Evolutionary conservation across 2,113 vertebrate species (phyloP).

Genomic region (Dromiciops gliroides): DNA sequence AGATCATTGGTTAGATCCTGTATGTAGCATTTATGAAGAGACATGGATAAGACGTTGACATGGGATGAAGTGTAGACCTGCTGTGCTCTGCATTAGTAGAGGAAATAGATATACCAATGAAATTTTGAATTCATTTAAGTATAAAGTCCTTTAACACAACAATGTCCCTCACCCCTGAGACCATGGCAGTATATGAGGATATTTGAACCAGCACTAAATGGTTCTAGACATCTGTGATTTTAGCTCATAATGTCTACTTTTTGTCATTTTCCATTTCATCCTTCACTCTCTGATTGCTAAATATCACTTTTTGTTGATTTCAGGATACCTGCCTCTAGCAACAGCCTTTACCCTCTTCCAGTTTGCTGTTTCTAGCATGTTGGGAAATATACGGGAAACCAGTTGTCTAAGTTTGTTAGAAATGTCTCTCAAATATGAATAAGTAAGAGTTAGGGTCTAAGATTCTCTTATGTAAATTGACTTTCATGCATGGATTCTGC

Average conservation of each 20-base stretch:
- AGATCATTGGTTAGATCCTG: too few species aligned
- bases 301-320: background rate
- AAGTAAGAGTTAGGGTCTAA: background rate
- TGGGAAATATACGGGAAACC: background rate
- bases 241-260: constrained; percentile 33
- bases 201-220: background rate
- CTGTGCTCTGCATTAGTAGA: too few species aligned
- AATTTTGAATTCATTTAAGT: too few species aligned
- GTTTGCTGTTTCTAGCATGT: background rate
- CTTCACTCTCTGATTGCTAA: constrained; percentile 10
- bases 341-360: background rate
- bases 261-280: constrained; percentile 9
- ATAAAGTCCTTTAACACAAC: background rate
- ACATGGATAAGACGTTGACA: too few species aligned
- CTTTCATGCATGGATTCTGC: background rate
- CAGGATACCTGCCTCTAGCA: constrained; percentile 7
- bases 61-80: too few species aligned
- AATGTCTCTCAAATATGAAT: background rate
- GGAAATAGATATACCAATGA: too few species aligned
- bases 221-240: constrained; percentile 15
- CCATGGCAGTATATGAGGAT: background rate
- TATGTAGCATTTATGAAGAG: too few species aligned
- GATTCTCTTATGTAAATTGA: background rate
- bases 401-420: too few species aligned
- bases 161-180: background rate